Evolutionary conservation across 2,888 invertebrate genomes (phyloP).

Genomic region (Erebia aethiops): DNA sequence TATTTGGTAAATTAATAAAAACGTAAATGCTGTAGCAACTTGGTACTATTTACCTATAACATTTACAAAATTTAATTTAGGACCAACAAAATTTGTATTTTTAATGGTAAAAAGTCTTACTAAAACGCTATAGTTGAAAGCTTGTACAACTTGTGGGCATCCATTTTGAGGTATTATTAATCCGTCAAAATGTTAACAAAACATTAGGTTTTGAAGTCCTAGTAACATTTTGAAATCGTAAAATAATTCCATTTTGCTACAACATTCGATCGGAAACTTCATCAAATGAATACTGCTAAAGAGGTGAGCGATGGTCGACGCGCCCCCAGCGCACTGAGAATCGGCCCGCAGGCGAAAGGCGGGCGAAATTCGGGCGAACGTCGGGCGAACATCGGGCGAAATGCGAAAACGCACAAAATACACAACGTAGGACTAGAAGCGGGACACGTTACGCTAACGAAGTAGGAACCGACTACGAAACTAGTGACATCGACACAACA

Average conservation of each 20-base stretch:
- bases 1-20: conserved; percentile 16
- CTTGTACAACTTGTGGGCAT: too few species aligned
- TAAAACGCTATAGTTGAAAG: too few species aligned
- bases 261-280: conserved; percentile 9
- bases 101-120: too few species aligned
- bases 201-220: too few species aligned
- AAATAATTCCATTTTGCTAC: conserved; percentile 3
- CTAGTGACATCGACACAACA: conserved; percentile 38
- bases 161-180: too few species aligned
- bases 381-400: conserved; percentile 1
- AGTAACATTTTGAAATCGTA: too few species aligned
- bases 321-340: neutral
- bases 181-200: too few species aligned
- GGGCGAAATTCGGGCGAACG: neutral
- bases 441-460: conserved; percentile 41
- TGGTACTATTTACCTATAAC: neutral
- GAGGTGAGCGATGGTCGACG: conserved; percentile 1
- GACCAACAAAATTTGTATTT: too few species aligned
- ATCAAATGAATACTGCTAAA: conserved; percentile 26
- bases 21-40: conserved; percentile 6
- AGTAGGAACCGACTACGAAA: conserved; percentile 38
- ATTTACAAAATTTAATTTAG: neutral
- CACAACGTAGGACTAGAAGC: conserved; percentile 68
- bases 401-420: conserved; percentile 30
- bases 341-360: neutral